A percentile compares a stretch with the other conserved stretches of the same genome.
Evolutionary conservation across 37 sponge, comb jelly and placozoan species (phyloP).

Genomic region (Chondrosia reniformis): DNA sequence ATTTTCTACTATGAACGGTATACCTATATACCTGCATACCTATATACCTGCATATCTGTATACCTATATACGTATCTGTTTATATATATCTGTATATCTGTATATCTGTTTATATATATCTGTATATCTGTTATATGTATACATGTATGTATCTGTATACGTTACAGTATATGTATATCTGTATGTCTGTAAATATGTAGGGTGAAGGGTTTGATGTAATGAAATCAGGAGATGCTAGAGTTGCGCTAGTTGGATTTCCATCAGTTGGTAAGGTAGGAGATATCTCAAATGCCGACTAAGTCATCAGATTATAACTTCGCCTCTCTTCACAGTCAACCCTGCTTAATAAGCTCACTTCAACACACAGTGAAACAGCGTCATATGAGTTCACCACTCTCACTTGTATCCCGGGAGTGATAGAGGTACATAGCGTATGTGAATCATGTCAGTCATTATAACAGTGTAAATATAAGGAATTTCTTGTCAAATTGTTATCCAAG

Average conservation of each 20-base stretch:
- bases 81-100: background rate
- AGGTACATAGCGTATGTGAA: slow-evolving; percentile 29
- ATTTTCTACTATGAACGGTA: no score
- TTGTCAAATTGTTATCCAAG: no score
- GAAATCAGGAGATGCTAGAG: slow-evolving; percentile 99
- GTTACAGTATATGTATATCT: background rate
- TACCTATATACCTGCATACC: no score
- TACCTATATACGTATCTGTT: background rate
- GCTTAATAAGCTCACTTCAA: slow-evolving; percentile 89
- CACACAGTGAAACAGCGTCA: slow-evolving; percentile 92
- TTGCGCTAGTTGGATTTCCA: slow-evolving; percentile 97
- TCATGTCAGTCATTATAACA: no score
- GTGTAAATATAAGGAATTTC: no score
- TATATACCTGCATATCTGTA: background rate
- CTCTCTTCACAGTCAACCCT: slow-evolving; percentile 76
- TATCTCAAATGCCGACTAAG: background rate
- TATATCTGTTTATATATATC: background rate
- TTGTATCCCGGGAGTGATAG: slow-evolving; percentile 96
- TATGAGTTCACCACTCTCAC: slow-evolving; percentile 99
- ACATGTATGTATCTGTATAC: background rate
- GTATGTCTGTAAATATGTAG: slow-evolving; percentile 34
- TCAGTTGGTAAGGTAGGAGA: slow-evolving; percentile 94
- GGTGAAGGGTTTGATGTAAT: slow-evolving; percentile 99
- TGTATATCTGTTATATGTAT: slow-evolving; percentile 10
- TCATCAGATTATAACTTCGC: background rate